Conservation (phyloP, 2,888 invertebrate genomes). For the Acanthosepion esculentum region DNA sequence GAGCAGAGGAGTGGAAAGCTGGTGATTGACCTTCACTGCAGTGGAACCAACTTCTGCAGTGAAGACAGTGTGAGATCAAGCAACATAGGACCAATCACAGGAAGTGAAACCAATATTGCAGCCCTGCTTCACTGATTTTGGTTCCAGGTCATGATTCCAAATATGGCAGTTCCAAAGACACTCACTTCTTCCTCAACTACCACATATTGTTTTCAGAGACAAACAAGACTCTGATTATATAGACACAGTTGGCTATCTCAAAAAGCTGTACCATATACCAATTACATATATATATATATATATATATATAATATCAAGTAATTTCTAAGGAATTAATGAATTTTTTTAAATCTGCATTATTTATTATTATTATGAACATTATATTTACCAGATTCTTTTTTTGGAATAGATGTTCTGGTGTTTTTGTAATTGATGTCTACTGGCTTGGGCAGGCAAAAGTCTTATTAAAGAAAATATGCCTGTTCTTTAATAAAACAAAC, state of each 20-base stretch:
- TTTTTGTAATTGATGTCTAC: too few relatives aligned
- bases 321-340: too few relatives aligned
- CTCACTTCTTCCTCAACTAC: not conserved
- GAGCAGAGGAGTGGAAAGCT: not conserved
- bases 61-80: not conserved
- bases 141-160: slow-evolving; percentile 1
- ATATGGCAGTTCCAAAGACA: not conserved
- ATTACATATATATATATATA: too few relatives aligned
- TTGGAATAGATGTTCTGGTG: too few relatives aligned
- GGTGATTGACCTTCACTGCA: not conserved
- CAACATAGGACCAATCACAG: slow-evolving; percentile 15
- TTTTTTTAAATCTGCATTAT: too few relatives aligned
- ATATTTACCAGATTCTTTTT: too few relatives aligned
- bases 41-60: not conserved
- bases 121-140: not conserved
- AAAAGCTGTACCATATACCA: too few relatives aligned
- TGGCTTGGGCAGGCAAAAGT: too few relatives aligned
- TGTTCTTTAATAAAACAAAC: too few relatives aligned
- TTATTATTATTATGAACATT: too few relatives aligned
- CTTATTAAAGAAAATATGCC: too few relatives aligned
- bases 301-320: too few relatives aligned
- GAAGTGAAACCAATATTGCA: not conserved
- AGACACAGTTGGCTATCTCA: not conserved
- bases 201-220: not conserved
- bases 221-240: not conserved